Conservation (phyloP, 1,140 invertebrate species). For the Nymphalis io region DNA sequence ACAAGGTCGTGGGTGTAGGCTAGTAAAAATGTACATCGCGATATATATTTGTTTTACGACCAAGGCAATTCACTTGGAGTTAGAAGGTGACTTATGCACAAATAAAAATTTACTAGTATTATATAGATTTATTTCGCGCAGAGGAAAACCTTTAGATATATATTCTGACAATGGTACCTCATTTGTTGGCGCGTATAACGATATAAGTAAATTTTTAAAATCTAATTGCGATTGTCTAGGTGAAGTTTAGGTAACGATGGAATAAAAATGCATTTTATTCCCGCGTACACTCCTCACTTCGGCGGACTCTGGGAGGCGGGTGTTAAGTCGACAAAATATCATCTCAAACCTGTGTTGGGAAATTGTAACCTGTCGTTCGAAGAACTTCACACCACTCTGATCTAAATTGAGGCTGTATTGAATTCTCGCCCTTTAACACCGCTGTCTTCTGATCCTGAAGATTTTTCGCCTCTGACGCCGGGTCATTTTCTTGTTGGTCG, state of each 20-base stretch:
- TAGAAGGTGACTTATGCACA: constrained; percentile 33
- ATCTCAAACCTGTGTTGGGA: constrained; percentile 37
- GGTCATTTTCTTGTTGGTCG: no score
- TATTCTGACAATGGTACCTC: constrained; percentile 50
- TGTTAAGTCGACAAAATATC: constrained; percentile 37
- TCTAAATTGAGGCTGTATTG: no score
- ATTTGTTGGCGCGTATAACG: constrained; percentile 48
- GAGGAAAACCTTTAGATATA: constrained; percentile 44
- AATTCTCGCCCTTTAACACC: no score
- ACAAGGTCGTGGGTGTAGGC: neutral
- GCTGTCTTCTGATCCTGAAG: no score
- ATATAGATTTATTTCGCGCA: constrained; percentile 29
- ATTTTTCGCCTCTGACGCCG: no score
- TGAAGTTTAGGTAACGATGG: no score
- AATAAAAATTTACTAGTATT: constrained; percentile 29
- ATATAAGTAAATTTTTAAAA: constrained; percentile 32
- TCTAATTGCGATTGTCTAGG: no score
- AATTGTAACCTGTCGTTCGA: constrained; percentile 37
- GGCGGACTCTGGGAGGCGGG: no score
- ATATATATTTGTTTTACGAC: constrained; percentile 21
- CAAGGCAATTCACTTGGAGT: constrained; percentile 34
- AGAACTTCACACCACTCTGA: constrained; percentile 31
- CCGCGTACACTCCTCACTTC: no score
- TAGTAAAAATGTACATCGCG: constrained; percentile 20
- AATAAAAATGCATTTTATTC: no score